Conservation (phyloP, 1,140 invertebrate species). For the Galleria mellonella region DNA sequence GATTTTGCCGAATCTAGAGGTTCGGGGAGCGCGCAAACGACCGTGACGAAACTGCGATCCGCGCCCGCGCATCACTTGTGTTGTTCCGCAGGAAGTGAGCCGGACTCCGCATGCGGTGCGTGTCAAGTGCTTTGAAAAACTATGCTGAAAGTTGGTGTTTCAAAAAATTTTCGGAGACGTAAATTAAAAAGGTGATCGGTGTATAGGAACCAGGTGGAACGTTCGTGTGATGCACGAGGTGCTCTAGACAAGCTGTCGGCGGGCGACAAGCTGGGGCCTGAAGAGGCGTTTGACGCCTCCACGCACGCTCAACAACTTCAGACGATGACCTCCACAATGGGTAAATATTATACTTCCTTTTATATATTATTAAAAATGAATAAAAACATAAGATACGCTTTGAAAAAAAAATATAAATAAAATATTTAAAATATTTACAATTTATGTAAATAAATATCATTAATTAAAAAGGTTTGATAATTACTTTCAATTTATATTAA, state of each 20-base stretch:
- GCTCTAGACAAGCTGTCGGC: slow-evolving; percentile 60
- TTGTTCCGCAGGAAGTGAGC: slow-evolving; percentile 55
- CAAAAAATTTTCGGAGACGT: slow-evolving; percentile 58
- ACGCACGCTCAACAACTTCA: slow-evolving; percentile 58
- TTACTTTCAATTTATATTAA: too few relatives aligned
- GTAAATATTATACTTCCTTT: slow-evolving; percentile 41
- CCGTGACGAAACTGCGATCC: slow-evolving; percentile 27
- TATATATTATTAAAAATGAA: too few relatives aligned
- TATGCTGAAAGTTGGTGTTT: slow-evolving; percentile 64
- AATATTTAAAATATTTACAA: too few relatives aligned
- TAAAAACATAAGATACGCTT: too few relatives aligned
- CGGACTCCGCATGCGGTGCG: slow-evolving; percentile 46
- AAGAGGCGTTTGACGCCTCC: slow-evolving; percentile 61
- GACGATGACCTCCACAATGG: slow-evolving; percentile 71
- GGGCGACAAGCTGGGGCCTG: slow-evolving; percentile 57
- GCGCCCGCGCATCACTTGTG: slow-evolving; percentile 34
- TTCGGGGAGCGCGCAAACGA: slow-evolving; percentile 47
- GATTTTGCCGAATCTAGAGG: slow-evolving; percentile 72
- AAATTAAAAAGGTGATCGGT: slow-evolving; percentile 68
- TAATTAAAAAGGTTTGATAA: too few relatives aligned
- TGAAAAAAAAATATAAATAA: too few relatives aligned
- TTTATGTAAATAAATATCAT: slow-evolving; percentile 5
- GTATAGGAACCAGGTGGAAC: slow-evolving; percentile 42
- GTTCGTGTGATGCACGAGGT: slow-evolving; percentile 58
- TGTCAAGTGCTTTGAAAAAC: slow-evolving; percentile 50